Conservation (phyloP, 2,888 invertebrate genomes). For the Heliconius aoede region DNA sequence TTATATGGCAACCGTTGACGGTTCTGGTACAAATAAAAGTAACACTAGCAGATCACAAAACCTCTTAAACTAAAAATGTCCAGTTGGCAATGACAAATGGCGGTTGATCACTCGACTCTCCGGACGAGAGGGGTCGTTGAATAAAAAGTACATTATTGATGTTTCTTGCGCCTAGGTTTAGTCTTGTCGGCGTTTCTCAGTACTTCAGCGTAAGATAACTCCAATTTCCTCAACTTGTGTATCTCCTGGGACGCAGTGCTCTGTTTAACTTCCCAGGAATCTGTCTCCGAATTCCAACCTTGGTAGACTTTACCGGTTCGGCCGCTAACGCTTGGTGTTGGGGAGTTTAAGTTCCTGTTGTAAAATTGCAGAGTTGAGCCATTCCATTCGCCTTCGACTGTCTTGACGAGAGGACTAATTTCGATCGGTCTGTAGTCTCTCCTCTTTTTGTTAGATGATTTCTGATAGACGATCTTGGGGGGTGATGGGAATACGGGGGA, state of each 20-base stretch:
- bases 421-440: slow-evolving; percentile 84
- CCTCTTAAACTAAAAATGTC: slow-evolving; percentile 77
- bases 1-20: slow-evolving; percentile 78
- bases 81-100: slow-evolving; percentile 83
- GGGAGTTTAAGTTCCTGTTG: slow-evolving; percentile 84
- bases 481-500: slow-evolving; percentile 88
- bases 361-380: slow-evolving; percentile 88
- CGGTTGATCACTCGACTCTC: slow-evolving; percentile 77
- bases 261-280: slow-evolving; percentile 80
- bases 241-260: slow-evolving; percentile 93
- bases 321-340: slow-evolving; percentile 83
- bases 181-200: slow-evolving; percentile 87
- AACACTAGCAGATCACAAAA: slow-evolving; percentile 83
- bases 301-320: slow-evolving; percentile 78
- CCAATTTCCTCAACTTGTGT: slow-evolving; percentile 90
- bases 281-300: slow-evolving; percentile 78
- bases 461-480: slow-evolving; percentile 85
- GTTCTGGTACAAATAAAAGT: slow-evolving; percentile 77
- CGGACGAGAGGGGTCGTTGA: slow-evolving; percentile 74
- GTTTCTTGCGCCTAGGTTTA: slow-evolving; percentile 79
- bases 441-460: slow-evolving; percentile 82
- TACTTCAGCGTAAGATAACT: slow-evolving; percentile 93
- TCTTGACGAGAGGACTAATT: slow-evolving; percentile 76
- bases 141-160: slow-evolving; percentile 72
- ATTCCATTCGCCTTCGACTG: slow-evolving; percentile 85